Percentiles rank a stretch among this genome's conserved stretches.
These are phyloP conservation scores for Mellivora capensis DNA, from an alignment of 2,113 vertebrate species.

Conservation along the genomic window DNA sequence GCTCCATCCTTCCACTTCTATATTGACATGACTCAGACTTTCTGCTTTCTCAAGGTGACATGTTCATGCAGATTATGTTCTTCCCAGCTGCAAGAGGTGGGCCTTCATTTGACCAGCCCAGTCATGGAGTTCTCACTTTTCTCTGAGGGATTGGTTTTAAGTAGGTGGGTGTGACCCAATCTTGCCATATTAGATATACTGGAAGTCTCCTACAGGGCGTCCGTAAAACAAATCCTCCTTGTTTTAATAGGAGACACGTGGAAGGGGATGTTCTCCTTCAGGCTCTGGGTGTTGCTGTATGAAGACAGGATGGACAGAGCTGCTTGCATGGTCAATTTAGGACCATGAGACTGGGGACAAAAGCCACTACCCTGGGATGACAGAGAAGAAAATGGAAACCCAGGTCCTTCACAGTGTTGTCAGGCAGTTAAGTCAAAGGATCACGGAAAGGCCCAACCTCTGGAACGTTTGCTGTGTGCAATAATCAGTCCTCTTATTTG, in stretches of 20 bases:
- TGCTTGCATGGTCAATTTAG: not conserved
- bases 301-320: not conserved
- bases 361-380: not conserved
- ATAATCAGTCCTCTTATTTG: not conserved
- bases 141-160: not conserved
- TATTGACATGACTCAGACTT: not conserved
- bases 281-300: not conserved
- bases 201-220: not conserved
- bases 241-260: not conserved
- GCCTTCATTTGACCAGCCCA: not conserved
- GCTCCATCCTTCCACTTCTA: not conserved
- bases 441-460: accelerated
- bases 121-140: not conserved
- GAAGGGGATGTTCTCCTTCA: not conserved
- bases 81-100: not conserved
- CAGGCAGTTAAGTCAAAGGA: not conserved
- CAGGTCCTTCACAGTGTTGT: not conserved
- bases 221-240: not conserved
- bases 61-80: not conserved
- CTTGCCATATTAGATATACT: not conserved
- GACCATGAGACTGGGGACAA: not conserved
- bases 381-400: not conserved
- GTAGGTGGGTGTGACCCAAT: not conserved
- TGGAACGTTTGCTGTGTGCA: not conserved
- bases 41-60: not conserved